phyloP scores from a whole-genome alignment of 23 tunicate genomes.

The Pegea sp. region DNA sequence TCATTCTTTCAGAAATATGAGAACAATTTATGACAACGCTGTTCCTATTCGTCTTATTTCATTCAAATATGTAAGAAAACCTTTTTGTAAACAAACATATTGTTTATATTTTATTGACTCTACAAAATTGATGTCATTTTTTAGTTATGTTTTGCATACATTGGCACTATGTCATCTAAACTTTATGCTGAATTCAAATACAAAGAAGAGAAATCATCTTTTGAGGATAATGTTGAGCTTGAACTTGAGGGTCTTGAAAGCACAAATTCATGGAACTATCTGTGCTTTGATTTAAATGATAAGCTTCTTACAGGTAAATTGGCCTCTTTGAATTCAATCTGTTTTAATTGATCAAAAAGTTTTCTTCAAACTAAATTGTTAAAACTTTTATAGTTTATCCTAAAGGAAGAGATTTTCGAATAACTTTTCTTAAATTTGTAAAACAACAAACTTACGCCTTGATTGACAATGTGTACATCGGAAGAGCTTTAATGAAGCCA shows the following conservation, averaged over 20 bases:
- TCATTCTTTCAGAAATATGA: constrained; percentile 27
- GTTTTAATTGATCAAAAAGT: not conserved
- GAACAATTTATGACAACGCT: no score
- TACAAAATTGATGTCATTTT: constrained; percentile 1
- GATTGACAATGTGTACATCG: no score
- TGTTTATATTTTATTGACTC: no score
- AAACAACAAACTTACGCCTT: no score
- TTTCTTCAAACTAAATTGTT: not conserved
- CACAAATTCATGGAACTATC: constrained; percentile 6
- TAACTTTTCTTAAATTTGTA: not conserved
- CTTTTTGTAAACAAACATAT: no score
- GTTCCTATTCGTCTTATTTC: no score
- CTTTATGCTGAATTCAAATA: not conserved
- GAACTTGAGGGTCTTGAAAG: not conserved
- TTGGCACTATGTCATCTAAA: constrained; percentile 1
- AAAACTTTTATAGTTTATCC: not conserved
- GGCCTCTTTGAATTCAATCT: no score
- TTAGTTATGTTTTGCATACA: constrained; percentile 53
- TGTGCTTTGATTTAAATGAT: constrained; percentile 5
- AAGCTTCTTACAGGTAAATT: constrained; percentile 2
- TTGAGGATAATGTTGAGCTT: no score
- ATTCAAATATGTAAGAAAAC: no score
- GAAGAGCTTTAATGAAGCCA: no score
- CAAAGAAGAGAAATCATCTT: no score
- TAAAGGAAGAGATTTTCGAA: not conserved